Base-by-base conservation (phyloP, 1,140 invertebrate species). In the Dufourea novaeangliae region DNA sequence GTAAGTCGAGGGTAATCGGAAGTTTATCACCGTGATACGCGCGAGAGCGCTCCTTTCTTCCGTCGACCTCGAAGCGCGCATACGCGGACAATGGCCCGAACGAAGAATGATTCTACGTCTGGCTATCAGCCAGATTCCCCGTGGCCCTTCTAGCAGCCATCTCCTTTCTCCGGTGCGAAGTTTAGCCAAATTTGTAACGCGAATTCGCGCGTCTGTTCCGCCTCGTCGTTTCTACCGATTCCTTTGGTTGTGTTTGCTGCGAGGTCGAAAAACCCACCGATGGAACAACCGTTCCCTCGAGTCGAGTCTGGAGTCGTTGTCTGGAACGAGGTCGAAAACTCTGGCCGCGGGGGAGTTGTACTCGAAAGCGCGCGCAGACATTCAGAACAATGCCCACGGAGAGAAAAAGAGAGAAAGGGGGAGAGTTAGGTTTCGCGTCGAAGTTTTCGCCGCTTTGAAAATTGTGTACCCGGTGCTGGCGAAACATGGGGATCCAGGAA, bases 21-120 rank as follows among this genome's bases (percentile, higher is more conserved):
- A 80, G 81, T 84, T 83, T 79, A 83, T 84, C 72, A 82, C 56
- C 32, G 44, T 62, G 34, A 10, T 32, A n/a, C n/a, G n/a, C n/a
- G n/a, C n/a, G n/a, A n/a, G n/a, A n/a, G 29, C n/a, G 20, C n/a
- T n/a, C 20, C 20, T n/a, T 46, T 54, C 39, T 50, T 25, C 71
- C 44, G 54, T 34, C 34, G 12, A 61, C 56, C 44, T 41, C 17
- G 46, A 29, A 22, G n/a, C n/a, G n/a, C n/a, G n/a, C 34, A 25
- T n/a, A 29, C 22, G 22, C 67, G 82, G 82, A 83, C 80, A 84
- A 76, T 83, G 77, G 34, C 59, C 77, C 41, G 68, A 20, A 22
- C 2, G n/a, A 50, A 17, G 50, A 61, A 69, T 50, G 57, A 62
- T 25, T 57, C 67, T 11, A 8, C 8, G 8, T 11, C 50, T 83